These are phyloP conservation scores for Rotaria macrura DNA, from an alignment of 2,888 invertebrate species.

Conservation along the genomic window DNA sequence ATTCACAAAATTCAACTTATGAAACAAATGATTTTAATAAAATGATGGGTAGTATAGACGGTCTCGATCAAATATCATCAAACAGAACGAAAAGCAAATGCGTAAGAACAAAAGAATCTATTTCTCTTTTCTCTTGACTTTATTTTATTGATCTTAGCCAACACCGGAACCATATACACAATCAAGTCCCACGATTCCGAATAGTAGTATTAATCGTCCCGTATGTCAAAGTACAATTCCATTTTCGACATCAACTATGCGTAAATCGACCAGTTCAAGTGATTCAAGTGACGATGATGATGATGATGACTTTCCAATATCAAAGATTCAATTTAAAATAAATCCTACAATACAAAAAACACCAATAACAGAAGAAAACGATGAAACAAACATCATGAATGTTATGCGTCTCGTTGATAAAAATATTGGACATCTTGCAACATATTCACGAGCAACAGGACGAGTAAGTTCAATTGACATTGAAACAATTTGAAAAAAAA, in stretches of 20 bases:
- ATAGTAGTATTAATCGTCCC: neutral
- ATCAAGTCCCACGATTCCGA: neutral
- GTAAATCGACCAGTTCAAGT: neutral
- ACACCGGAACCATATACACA: conserved; percentile 1
- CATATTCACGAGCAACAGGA: neutral
- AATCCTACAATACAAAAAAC: neutral
- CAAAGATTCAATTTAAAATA: neutral
- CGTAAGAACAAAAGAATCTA: neutral
- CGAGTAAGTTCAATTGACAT: neutral
- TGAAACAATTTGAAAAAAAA: no score
- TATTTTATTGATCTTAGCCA: neutral
- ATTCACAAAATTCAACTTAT: neutral
- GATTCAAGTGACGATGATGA: neutral
- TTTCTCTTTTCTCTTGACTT: no score
- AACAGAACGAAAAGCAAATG: neutral
- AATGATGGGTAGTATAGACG: neutral
- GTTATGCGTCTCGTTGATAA: neutral
- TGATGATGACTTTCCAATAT: neutral
- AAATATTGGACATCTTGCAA: neutral
- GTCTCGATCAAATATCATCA: neutral
- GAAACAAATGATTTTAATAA: neutral
- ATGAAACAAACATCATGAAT: neutral
- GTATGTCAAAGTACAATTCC: conserved; percentile 6
- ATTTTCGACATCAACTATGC: neutral
- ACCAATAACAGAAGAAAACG: neutral